phyloP scores from a whole-genome alignment of 2,797 vertebrate species.

The Smutsia temminckii region DNA sequence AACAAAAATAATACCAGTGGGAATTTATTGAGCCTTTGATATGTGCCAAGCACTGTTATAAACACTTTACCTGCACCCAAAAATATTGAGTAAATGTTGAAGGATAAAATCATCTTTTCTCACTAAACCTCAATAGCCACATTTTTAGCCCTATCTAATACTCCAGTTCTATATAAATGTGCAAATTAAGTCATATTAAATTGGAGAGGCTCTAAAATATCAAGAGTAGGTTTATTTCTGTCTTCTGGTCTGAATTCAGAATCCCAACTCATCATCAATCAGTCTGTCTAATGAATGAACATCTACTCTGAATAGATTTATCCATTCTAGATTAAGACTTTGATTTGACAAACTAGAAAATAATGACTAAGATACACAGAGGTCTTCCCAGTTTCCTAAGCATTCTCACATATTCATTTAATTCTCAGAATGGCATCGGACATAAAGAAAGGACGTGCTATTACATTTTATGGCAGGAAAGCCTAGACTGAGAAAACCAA shows the following conservation, averaged over 20 bases:
- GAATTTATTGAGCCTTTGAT: not conserved
- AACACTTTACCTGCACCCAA: not conserved
- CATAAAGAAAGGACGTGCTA: not conserved
- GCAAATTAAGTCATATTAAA: conserved; percentile 48
- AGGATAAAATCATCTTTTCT: conserved; percentile 39
- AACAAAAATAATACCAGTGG: not conserved
- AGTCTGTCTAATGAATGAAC: conserved; percentile 68
- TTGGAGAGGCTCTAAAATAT: conserved; percentile 50
- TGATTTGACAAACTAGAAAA: conserved; percentile 57
- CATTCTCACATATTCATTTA: not conserved
- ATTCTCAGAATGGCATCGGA: not conserved
- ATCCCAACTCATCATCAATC: conserved; percentile 66
- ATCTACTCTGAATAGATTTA: conserved; percentile 60
- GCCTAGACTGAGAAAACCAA: not conserved
- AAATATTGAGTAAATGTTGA: conserved; percentile 11
- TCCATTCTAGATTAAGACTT: conserved; percentile 53
- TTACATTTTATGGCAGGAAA: not conserved
- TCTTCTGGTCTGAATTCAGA: conserved; percentile 68
- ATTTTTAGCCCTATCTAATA: conserved; percentile 40
- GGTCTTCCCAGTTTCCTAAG: not conserved
- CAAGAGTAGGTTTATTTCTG: conserved; percentile 60
- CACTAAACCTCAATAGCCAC: not conserved
- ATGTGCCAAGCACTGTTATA: not conserved
- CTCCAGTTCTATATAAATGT: conserved; percentile 24
- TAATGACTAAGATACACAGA: conserved; percentile 22